Evolutionary conservation across 1,140 invertebrate genomes (phyloP).

Genomic region (Parapsyche elsis): DNA sequence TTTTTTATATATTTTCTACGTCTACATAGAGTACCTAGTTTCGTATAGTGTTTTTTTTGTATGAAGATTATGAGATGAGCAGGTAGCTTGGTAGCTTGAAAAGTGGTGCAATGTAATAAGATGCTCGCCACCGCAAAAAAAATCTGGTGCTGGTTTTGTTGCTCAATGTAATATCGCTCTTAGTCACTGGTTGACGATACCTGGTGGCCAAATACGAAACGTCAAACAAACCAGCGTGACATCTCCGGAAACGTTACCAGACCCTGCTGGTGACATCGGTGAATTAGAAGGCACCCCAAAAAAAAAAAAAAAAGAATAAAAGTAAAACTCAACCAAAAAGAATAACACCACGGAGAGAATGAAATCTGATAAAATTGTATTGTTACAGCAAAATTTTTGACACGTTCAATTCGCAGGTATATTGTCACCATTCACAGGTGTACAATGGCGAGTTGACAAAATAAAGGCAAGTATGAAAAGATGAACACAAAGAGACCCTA

Average conservation of each 20-base stretch:
- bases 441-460: slow-evolving; percentile 25
- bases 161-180: not conserved
- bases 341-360: not conserved
- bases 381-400: slow-evolving; percentile 20
- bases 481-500: not conserved
- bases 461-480: slow-evolving; percentile 14
- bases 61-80: too few relatives aligned
- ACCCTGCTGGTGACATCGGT: too few relatives aligned
- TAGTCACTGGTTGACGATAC: not conserved
- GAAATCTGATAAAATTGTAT: slow-evolving; percentile 38
- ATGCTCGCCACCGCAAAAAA: too few relatives aligned
- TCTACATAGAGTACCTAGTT: too few relatives aligned
- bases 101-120: too few relatives aligned
- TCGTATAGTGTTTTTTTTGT: too few relatives aligned
- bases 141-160: not conserved
- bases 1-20: too few relatives aligned
- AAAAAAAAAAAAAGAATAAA: too few relatives aligned
- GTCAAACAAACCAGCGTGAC: slow-evolving; percentile 35
- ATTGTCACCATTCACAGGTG: not conserved
- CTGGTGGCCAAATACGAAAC: slow-evolving; percentile 12
- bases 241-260: slow-evolving; percentile 24
- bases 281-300: too few relatives aligned
- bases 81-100: too few relatives aligned
- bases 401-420: slow-evolving; percentile 34
- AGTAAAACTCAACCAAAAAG: slow-evolving; percentile 4